phyloP scores from a whole-genome alignment of 1,140 invertebrate genomes.

The Lysiphlebus fabarum region DNA sequence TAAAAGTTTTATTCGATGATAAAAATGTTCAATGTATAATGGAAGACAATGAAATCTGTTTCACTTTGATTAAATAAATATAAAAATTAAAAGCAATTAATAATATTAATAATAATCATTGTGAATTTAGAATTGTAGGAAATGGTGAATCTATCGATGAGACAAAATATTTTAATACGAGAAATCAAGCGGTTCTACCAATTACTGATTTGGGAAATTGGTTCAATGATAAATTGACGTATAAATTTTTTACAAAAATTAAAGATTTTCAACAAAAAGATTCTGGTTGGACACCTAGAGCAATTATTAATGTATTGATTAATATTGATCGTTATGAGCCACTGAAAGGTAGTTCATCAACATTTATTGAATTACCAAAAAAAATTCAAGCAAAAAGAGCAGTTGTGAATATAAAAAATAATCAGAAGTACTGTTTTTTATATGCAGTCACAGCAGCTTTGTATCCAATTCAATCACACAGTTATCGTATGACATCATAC shows the following conservation, averaged over 20 bases:
- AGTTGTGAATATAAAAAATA: slow-evolving; percentile 16
- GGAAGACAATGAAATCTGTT: no score
- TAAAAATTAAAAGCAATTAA: no score
- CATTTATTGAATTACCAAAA: slow-evolving; percentile 23
- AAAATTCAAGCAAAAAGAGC: slow-evolving; percentile 29
- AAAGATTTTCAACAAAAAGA: slow-evolving; percentile 25
- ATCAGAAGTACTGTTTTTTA: slow-evolving; percentile 15
- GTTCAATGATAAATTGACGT: slow-evolving; percentile 13
- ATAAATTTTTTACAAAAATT: slow-evolving; percentile 19
- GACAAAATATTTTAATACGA: no score
- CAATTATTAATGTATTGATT: slow-evolving; percentile 27
- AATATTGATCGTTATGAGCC: slow-evolving; percentile 29
- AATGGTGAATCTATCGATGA: no score
- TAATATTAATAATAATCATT: no score
- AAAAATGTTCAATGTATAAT: no score
- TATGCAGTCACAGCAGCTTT: slow-evolving; percentile 17
- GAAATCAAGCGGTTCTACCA: no score
- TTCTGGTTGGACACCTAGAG: slow-evolving; percentile 25
- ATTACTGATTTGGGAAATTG: slow-evolving; percentile 12
- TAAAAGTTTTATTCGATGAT: no score
- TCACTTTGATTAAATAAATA: no score
- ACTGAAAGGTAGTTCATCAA: slow-evolving; percentile 16
- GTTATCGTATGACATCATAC: slow-evolving; percentile 2
- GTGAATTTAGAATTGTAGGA: no score
- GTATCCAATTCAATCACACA: slow-evolving; percentile 13